These are phyloP conservation scores for Plagodis pulveraria DNA, from an alignment of 2,888 invertebrate species.

Conservation along the genomic window DNA sequence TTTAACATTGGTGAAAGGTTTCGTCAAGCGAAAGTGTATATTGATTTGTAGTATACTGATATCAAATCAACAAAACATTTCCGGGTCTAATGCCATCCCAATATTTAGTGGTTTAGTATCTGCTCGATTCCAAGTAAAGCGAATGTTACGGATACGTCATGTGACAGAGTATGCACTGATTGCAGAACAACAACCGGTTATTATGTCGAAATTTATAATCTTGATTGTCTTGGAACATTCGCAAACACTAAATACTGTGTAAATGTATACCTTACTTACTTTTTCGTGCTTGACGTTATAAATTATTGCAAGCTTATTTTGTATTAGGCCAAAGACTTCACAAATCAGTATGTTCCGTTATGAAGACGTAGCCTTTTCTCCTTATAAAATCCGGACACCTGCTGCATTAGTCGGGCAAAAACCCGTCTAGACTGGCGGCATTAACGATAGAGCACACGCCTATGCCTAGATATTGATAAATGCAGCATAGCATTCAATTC, in stretches of 20 bases:
- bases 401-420: constrained; percentile 62
- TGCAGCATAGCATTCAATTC: constrained; percentile 41
- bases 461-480: constrained; percentile 47
- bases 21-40: constrained; percentile 51
- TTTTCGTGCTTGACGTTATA: no score
- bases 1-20: constrained; percentile 65
- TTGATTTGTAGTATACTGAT: constrained; percentile 32
- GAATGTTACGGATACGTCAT: not conserved
- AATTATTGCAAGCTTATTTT: no score
- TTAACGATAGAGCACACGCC: constrained; percentile 51
- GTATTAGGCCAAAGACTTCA: no score
- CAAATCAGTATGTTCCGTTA: constrained; percentile 1
- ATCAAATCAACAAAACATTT: constrained; percentile 1
- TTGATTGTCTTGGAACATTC: constrained; percentile 11
- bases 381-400: constrained; percentile 58
- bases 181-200: constrained; percentile 10
- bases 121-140: not conserved
- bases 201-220: constrained; percentile 13
- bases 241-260: constrained; percentile 1
- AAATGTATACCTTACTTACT: no score
- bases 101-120: not conserved
- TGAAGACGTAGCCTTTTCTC: constrained; percentile 41
- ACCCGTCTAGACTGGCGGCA: constrained; percentile 71
- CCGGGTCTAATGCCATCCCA: not conserved
- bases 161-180: constrained; percentile 15